A percentile compares a stretch with the other conserved stretches of the same genome.
phyloP scores from a whole-genome alignment of 2,888 invertebrate genomes.

The Drosophila tanythrix region DNA sequence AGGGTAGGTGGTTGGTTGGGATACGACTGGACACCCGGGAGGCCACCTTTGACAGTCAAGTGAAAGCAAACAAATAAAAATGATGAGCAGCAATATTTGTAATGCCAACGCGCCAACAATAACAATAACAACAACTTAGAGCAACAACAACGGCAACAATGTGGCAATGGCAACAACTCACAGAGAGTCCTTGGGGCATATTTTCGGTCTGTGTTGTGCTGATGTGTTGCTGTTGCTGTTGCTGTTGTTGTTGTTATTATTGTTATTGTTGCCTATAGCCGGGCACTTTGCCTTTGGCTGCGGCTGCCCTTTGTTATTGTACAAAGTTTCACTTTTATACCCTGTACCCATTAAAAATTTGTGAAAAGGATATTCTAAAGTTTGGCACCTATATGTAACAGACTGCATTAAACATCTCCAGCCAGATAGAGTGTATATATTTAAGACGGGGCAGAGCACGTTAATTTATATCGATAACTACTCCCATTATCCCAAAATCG shows the following conservation, averaged over 20 bases:
- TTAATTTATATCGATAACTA: not conserved
- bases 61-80: constrained; percentile 79
- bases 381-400: not conserved
- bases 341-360: constrained; percentile 6
- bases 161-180: constrained; percentile 37
- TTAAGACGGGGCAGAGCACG: not conserved
- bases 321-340: constrained; percentile 66
- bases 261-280: constrained; percentile 50
- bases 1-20: not conserved
- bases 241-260: constrained; percentile 42
- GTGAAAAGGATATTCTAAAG: not conserved
- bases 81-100: constrained; percentile 79
- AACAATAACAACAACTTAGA: constrained; percentile 42
- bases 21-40: constrained; percentile 48
- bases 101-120: constrained; percentile 38
- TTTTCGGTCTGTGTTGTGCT: constrained; percentile 40
- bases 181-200: constrained; percentile 68
- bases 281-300: constrained; percentile 45
- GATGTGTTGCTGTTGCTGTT: constrained; percentile 38
- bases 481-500: not conserved
- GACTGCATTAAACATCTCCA: not conserved
- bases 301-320: constrained; percentile 62
- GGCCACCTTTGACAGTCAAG: constrained; percentile 65
- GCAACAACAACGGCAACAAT: constrained; percentile 28
- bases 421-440: not conserved